Evolutionary conservation across 2,113 vertebrate genomes (phyloP).

Genomic region (Mus spicilegus): DNA sequence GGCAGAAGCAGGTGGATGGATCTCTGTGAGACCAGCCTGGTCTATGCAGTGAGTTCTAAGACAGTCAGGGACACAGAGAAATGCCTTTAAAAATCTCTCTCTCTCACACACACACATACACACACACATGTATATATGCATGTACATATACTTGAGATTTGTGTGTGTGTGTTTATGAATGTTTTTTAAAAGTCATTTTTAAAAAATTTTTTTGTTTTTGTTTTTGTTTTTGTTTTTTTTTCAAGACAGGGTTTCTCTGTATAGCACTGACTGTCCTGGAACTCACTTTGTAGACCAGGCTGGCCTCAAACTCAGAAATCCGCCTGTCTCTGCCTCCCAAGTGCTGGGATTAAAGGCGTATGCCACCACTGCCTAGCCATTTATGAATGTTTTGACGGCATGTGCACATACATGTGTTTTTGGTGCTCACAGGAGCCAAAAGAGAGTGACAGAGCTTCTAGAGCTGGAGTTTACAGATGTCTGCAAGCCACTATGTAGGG

Average conservation of each 20-base stretch:
- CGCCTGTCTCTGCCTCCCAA: too few relatives aligned
- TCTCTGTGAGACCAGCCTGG: neutral
- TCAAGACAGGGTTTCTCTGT: too few relatives aligned
- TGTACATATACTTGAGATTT: neutral
- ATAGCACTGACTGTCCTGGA: too few relatives aligned
- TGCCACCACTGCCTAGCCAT: too few relatives aligned
- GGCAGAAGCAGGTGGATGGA: neutral
- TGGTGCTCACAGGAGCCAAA: neutral
- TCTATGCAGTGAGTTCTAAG: neutral
- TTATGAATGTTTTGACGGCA: neutral
- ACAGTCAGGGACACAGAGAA: neutral
- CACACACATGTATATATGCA: neutral
- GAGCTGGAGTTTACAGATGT: neutral
- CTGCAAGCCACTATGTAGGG: neutral
- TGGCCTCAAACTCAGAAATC: too few relatives aligned
- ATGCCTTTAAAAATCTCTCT: too few relatives aligned
- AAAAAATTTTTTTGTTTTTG: too few relatives aligned
- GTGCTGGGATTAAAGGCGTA: too few relatives aligned
- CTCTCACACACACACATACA: neutral
- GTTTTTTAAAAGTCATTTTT: neutral
- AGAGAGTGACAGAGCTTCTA: neutral
- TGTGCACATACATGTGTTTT: neutral
- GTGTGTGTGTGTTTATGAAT: neutral
- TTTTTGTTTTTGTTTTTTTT: too few relatives aligned
- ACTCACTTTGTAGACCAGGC: too few relatives aligned